Conservation (phyloP, 2,797 vertebrate species). For the Enteromius paludinosus region DNA sequence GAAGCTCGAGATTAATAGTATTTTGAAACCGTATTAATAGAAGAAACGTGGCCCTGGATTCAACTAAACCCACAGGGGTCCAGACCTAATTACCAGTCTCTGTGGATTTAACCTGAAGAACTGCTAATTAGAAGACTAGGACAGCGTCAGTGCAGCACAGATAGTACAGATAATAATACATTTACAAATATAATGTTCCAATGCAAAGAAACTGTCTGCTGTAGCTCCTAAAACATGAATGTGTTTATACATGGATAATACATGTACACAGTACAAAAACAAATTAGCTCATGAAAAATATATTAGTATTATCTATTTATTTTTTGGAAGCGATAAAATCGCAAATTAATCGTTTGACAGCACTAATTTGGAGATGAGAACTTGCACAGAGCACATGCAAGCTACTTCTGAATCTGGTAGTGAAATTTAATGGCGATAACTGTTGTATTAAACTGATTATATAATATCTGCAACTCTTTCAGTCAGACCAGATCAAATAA, state of each 20-base stretch:
- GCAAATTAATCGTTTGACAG: no score
- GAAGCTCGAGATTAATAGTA: not conserved
- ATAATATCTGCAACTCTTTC: no score
- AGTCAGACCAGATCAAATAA: no score
- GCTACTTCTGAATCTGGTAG: not conserved
- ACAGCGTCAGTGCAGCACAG: not conserved
- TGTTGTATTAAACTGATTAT: not conserved
- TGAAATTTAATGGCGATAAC: not conserved
- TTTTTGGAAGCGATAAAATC: no score
- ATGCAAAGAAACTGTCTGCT: not conserved
- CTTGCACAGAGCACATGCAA: not conserved
- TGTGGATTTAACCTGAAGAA: constrained; percentile 3
- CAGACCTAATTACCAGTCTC: constrained; percentile 18
- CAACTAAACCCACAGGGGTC: constrained; percentile 17
- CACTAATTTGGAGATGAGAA: no score
- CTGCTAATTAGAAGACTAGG: not conserved
- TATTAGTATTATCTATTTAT: no score
- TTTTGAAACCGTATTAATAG: constrained; percentile 15
- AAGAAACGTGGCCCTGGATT: not conserved
- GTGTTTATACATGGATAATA: no score
- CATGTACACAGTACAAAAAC: no score
- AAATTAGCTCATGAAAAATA: no score
- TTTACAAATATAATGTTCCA: not conserved
- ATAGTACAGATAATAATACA: not conserved
- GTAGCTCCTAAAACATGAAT: not conserved